These are phyloP conservation scores for Parnassius glacialis DNA, from an alignment of 2,888 invertebrate species.

Conservation along the genomic window DNA sequence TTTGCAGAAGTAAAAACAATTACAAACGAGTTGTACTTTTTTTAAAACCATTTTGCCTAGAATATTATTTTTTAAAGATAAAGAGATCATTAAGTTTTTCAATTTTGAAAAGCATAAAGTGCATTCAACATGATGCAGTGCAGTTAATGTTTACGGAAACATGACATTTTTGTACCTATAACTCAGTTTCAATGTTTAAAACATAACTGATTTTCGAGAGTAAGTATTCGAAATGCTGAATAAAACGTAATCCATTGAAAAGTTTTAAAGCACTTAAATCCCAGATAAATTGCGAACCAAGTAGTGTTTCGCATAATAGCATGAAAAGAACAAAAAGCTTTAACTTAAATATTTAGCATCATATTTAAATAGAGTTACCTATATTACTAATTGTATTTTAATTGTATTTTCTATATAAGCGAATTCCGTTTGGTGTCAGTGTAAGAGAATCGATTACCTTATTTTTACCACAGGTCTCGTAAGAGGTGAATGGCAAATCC, in stretches of 20 bases:
- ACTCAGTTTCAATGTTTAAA: slow-evolving; percentile 7
- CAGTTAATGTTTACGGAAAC: background rate
- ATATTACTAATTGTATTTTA: no score
- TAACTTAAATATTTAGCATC: slow-evolving; percentile 19
- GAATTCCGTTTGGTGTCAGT: no score
- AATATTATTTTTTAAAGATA: no score
- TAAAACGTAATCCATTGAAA: slow-evolving; percentile 25
- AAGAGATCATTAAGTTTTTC: no score
- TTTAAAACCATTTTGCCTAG: no score
- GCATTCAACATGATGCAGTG: background rate
- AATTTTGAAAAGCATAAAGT: no score
- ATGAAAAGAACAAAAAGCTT: slow-evolving; percentile 19
- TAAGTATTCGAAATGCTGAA: slow-evolving; percentile 15
- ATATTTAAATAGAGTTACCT: slow-evolving; percentile 2
- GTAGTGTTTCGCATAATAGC: slow-evolving; percentile 21
- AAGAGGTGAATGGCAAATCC: no score
- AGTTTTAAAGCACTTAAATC: slow-evolving; percentile 26
- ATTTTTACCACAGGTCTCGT: no score
- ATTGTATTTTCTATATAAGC: no score
- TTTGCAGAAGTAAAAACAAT: no score
- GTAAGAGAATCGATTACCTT: no score
- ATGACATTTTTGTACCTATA: background rate
- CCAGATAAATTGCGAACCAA: slow-evolving; percentile 25
- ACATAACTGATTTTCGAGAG: slow-evolving; percentile 21
- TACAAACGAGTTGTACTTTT: no score